Base-by-base conservation (phyloP, 35 echinoderm and acorn worm genomes). In the Holothuria glaberrima region DNA sequence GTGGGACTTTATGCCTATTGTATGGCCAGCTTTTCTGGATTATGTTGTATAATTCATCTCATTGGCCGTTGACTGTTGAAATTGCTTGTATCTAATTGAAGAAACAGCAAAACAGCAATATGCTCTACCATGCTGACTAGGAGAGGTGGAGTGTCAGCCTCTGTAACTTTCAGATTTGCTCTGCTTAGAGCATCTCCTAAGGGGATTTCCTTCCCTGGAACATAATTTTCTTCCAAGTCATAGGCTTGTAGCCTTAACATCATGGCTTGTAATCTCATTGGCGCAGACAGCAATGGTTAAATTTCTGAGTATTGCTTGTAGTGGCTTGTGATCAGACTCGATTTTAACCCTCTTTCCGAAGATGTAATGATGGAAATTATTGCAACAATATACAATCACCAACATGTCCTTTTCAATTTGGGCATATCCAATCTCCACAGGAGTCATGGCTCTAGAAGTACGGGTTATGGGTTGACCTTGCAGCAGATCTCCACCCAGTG, bases 331-430 rank as follows among this genome's bases (percentile, higher is more conserved):
- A 48, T 97, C 94, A 5, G 66, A 65, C 3, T 93, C 5, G 6
- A 91, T 64, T 3, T 28, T 72, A 17, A 97, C 91, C 3, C 32
- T 61, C 54, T 83, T 91, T 0, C 86, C 89, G 60, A 94, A 97
- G 5, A 97, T 90, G 41, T 92, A 97, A 25, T 94, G 92, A 34
- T 97, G 92, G 46, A 94, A 97, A 35, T 89, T 94, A 76, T 91
- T 75, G 54, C n/a, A 94, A 27, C 86, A 48, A 59, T 91, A 68
- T 0, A 94, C 76, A 48, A 97, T 97, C 0, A 84, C 95, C 0
- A 94, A n/a, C 92, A 97, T 93, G 24, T 97, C 94, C 63, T 97
- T 97, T 71, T 93, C 91, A 22, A 91, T 96, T 46, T 90, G 82
- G 19, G 91, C 91, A 67, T 91, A 91, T 9, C 92, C n/a, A 64